A percentile compares a stretch with the other conserved stretches of the same genome.
phyloP scores from a whole-genome alignment of 2,797 vertebrate genomes.

The Podarcis lilfordi region DNA sequence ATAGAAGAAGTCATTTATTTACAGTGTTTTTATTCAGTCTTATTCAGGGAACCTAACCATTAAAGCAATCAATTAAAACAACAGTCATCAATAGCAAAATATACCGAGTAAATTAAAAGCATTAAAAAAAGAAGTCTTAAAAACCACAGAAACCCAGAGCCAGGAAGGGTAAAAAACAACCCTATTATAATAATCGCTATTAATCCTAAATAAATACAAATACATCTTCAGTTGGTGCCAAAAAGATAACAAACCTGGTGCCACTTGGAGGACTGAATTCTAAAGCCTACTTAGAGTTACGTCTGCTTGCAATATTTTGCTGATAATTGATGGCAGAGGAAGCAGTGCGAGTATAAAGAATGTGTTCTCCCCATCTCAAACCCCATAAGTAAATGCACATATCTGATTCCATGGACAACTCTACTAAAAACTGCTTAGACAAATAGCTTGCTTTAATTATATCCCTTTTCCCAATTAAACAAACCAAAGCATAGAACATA shows the following conservation, averaged over 20 bases:
- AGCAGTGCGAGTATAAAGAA: no score
- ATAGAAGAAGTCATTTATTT: background rate
- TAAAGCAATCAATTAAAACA: background rate
- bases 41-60: background rate
- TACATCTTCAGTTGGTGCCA: background rate
- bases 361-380: background rate
- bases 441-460: slow-evolving; percentile 6
- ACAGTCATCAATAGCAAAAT: background rate
- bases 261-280: background rate
- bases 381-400: background rate
- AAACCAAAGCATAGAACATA: slow-evolving; percentile 20
- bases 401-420: background rate
- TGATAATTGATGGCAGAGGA: background rate
- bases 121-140: background rate
- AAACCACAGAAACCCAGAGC: background rate
- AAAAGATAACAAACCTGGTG: background rate
- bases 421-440: background rate
- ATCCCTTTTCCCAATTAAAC: background rate
- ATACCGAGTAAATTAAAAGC: background rate
- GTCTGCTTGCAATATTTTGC: background rate
- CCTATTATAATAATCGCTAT: background rate
- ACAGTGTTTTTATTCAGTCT: background rate
- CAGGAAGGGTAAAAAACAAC: background rate
- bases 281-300: background rate
- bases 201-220: background rate